These are phyloP conservation scores for Dasyornis broadbenti DNA, from an alignment of 2,113 vertebrate species.

Conservation along the genomic window DNA sequence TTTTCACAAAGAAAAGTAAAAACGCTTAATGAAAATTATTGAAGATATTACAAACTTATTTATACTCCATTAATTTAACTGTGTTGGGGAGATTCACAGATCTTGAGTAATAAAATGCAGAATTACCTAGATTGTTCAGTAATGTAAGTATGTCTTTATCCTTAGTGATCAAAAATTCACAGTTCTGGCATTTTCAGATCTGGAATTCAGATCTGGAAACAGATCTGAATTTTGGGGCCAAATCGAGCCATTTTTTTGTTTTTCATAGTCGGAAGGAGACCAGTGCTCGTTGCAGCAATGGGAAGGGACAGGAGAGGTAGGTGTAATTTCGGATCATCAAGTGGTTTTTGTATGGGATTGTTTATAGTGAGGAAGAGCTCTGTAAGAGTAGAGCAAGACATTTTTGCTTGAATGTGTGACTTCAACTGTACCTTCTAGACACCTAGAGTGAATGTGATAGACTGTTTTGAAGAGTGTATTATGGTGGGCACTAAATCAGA, in stretches of 20 bases:
- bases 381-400: background rate
- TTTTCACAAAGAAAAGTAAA: slow-evolving; percentile 64
- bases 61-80: slow-evolving; percentile 63
- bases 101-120: slow-evolving; percentile 51
- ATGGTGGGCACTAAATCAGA: background rate
- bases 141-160: slow-evolving; percentile 36
- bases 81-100: slow-evolving; percentile 27
- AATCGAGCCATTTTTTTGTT: background rate
- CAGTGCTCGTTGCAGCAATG: background rate
- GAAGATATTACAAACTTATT: slow-evolving; percentile 54
- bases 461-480: background rate
- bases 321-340: background rate
- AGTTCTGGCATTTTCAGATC: slow-evolving; percentile 21
- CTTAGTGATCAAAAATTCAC: slow-evolving; percentile 13
- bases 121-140: slow-evolving; percentile 45
- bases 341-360: background rate
- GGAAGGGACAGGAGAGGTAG: background rate
- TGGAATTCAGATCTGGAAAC: too few relatives aligned
- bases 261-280: background rate
- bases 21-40: slow-evolving; percentile 54
- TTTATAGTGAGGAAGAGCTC: background rate
- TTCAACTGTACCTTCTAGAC: background rate
- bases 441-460: background rate
- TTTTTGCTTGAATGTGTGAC: background rate
- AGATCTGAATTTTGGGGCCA: background rate